phyloP scores from a whole-genome alignment of 2,113 vertebrate species.

The Nettapus auritus region DNA sequence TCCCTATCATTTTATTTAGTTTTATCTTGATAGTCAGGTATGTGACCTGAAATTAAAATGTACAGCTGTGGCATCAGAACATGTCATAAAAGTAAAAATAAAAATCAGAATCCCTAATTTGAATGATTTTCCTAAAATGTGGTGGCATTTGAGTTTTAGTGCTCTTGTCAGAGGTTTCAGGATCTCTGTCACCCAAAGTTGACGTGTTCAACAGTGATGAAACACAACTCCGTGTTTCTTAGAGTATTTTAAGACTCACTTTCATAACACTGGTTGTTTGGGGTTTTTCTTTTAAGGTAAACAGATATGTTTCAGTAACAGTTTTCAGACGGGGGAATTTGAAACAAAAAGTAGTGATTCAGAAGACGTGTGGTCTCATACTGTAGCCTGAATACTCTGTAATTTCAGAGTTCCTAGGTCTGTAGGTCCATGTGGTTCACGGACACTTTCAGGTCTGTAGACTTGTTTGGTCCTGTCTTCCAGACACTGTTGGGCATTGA shows the following conservation, averaged over 20 bases:
- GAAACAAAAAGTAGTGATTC: background rate
- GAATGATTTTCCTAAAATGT: background rate
- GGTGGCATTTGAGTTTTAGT: background rate
- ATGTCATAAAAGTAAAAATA: background rate
- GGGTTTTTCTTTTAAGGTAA: background rate
- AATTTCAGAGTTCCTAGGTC: background rate
- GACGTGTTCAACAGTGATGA: background rate
- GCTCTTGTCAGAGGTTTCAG: background rate
- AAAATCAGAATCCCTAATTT: background rate
- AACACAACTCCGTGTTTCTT: background rate
- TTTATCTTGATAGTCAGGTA: background rate
- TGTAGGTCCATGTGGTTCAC: background rate
- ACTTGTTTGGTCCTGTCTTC: background rate
- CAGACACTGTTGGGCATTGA: background rate
- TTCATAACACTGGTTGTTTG: background rate
- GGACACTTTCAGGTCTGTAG: background rate
- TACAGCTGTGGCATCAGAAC: background rate
- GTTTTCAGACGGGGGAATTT: background rate
- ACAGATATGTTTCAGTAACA: background rate
- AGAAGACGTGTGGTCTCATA: background rate
- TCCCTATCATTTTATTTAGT: background rate
- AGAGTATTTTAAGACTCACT: background rate
- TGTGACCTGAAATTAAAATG: background rate
- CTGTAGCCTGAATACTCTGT: background rate
- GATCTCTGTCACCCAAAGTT: background rate